phyloP scores from a whole-genome alignment of 2,113 vertebrate genomes.

The Vimba vimba region DNA sequence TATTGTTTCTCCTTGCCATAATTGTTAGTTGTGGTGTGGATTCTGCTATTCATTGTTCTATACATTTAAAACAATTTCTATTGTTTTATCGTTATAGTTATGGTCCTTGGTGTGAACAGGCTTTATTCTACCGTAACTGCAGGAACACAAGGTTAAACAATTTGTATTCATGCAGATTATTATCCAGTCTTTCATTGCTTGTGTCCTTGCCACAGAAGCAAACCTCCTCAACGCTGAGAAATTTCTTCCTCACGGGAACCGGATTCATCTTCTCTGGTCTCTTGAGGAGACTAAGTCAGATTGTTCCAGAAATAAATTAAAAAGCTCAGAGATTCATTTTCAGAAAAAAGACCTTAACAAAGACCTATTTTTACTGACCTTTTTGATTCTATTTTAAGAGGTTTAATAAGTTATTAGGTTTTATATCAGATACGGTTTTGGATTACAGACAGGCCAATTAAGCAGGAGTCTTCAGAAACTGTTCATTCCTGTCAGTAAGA shows the following conservation, averaged over 20 bases:
- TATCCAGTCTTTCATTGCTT: constrained; percentile 6
- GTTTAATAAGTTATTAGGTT: constrained; percentile 25
- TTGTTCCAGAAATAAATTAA: constrained; percentile 47
- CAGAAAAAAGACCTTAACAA: constrained; percentile 55
- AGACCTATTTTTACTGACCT: constrained; percentile 52
- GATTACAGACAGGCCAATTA: constrained; percentile 59
- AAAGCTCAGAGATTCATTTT: constrained; percentile 57
- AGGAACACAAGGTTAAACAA: constrained; percentile 18
- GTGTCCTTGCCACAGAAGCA: constrained; percentile 39
- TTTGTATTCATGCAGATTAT: constrained; percentile 22
- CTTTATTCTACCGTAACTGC: not conserved
- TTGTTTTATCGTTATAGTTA: not conserved
- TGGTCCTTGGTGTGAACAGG: not conserved
- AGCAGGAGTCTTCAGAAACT: constrained; percentile 29
- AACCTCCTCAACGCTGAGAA: constrained; percentile 26
- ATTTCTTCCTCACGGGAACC: constrained; percentile 31
- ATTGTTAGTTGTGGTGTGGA: too few relatives aligned
- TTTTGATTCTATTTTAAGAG: constrained; percentile 62
- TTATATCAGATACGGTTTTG: constrained; percentile 5
- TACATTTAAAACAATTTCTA: too few relatives aligned
- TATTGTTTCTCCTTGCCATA: too few relatives aligned
- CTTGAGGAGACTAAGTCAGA: constrained; percentile 43
- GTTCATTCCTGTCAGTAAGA: constrained; percentile 30
- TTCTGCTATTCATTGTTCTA: too few relatives aligned
- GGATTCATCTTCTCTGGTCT: constrained; percentile 56